These are phyloP conservation scores for Automeris io DNA, from an alignment of 2,888 invertebrate species.

Conservation along the genomic window DNA sequence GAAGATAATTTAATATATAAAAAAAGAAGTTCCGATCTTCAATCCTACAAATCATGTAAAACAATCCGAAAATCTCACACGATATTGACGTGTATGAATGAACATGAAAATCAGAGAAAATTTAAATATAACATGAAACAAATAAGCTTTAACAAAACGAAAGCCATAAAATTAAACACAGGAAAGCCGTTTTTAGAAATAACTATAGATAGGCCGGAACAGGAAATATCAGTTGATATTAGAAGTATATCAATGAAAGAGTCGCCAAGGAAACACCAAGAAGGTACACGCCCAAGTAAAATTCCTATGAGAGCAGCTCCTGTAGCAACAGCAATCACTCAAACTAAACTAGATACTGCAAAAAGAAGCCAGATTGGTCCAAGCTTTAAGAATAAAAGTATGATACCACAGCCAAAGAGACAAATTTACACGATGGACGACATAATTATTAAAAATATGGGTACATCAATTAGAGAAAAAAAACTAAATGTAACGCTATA, in stretches of 20 bases:
- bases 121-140: not conserved
- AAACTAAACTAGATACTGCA: not conserved
- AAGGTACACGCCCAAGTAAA: conserved; percentile 26
- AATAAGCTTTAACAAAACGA: not conserved
- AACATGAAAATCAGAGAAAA: not conserved
- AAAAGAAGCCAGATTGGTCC: not conserved
- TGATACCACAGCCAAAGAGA: conserved; percentile 31
- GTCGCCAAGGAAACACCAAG: too few relatives aligned
- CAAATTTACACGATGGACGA: conserved; percentile 23
- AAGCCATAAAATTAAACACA: conserved; percentile 12
- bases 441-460: conserved; percentile 14
- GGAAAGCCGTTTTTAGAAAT: conserved; percentile 30
- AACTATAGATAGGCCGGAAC: conserved; percentile 30
- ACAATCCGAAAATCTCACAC: not conserved
- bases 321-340: conserved; percentile 1
- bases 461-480: conserved; percentile 7
- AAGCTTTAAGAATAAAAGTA: conserved; percentile 16
- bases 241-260: conserved; percentile 6
- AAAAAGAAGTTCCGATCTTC: not conserved
- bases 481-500: conserved; percentile 36
- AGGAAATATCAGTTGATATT: conserved; percentile 18
- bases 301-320: conserved; percentile 31
- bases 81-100: not conserved
- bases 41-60: not conserved
- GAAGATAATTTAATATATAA: not conserved